These are phyloP conservation scores for Calephelis virginiensis DNA, from an alignment of 1,140 invertebrate genomes.

Conservation along the genomic window DNA sequence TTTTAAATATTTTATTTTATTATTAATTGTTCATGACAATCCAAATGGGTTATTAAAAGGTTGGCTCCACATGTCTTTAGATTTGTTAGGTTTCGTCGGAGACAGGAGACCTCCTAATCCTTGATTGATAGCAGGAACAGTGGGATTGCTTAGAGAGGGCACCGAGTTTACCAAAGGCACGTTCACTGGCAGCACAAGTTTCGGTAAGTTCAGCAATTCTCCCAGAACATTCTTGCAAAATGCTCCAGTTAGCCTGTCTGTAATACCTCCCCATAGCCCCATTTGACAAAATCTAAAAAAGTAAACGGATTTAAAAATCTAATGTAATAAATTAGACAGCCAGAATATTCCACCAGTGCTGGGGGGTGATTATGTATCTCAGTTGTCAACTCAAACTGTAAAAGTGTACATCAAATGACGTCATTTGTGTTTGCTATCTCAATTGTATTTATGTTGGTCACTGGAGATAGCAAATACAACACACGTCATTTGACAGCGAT, in stretches of 20 bases:
- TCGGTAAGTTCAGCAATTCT: conserved; percentile 42
- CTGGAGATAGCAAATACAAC: no score
- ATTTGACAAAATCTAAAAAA: conserved; percentile 69
- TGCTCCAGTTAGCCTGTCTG: conserved; percentile 47
- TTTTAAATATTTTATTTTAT: no score
- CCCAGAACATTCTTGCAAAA: conserved; percentile 57
- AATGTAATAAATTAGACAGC: no score
- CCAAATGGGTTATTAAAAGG: conserved; percentile 27
- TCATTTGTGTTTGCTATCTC: no score
- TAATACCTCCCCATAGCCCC: conserved; percentile 68
- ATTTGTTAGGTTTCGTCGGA: conserved; percentile 8
- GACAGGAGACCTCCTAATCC: conserved; percentile 14
- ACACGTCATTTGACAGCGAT: no score
- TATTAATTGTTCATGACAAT: conserved; percentile 5
- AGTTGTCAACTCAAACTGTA: no score
- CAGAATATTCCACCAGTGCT: no score
- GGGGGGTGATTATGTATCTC: no score
- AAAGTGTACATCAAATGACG: no score
- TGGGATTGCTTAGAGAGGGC: background rate
- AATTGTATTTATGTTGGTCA: no score
- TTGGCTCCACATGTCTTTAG: conserved; percentile 18
- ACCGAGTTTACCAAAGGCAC: background rate
- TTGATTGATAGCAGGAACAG: background rate
- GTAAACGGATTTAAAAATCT: background rate
- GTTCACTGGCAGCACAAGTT: conserved; percentile 22